Evolutionary conservation across 1,140 invertebrate species (phyloP).

Genomic region (Drosophila mauritiana): DNA sequence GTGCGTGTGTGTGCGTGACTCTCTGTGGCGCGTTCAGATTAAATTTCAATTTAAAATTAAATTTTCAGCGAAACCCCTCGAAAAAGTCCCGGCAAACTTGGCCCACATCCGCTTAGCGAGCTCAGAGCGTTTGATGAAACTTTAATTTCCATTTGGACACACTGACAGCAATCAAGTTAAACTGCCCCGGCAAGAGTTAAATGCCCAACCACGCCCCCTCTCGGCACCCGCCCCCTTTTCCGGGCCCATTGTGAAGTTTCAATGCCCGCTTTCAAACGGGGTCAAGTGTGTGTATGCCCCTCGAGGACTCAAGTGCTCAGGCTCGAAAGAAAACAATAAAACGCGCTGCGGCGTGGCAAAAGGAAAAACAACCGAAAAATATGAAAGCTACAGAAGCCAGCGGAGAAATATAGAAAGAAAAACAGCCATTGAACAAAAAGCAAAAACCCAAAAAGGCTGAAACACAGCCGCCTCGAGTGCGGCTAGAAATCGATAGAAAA

Average conservation of each 20-base stretch:
- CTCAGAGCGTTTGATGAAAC: slow-evolving; percentile 54
- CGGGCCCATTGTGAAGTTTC: slow-evolving; percentile 65
- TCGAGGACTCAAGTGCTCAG: slow-evolving; percentile 65
- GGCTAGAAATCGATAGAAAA: slow-evolving; percentile 66
- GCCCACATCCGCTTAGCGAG: slow-evolving; percentile 46
- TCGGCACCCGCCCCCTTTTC: neutral
- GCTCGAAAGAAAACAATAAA: slow-evolving; percentile 78
- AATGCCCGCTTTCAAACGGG: slow-evolving; percentile 58
- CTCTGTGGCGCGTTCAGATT: neutral
- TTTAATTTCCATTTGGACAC: slow-evolving; percentile 69
- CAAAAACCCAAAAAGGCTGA: slow-evolving; percentile 28
- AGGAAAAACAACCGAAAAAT: slow-evolving; percentile 44
- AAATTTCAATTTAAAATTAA: slow-evolving; percentile 20
- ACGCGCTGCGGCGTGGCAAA: slow-evolving; percentile 52
- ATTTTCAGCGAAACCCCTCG: slow-evolving; percentile 9
- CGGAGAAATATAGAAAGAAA: slow-evolving; percentile 14
- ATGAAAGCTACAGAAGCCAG: slow-evolving; percentile 30
- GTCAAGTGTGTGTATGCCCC: slow-evolving; percentile 75
- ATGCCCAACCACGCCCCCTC: slow-evolving; percentile 13
- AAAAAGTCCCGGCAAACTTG: slow-evolving; percentile 44
- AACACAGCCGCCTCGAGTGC: slow-evolving; percentile 44
- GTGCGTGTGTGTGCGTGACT: neutral
- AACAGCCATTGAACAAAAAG: slow-evolving; percentile 31
- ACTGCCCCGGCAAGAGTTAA: slow-evolving; percentile 43
- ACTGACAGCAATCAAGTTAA: slow-evolving; percentile 62